Base-by-base conservation (phyloP, 2,797 vertebrate species). In the Cuculus canorus region DNA sequence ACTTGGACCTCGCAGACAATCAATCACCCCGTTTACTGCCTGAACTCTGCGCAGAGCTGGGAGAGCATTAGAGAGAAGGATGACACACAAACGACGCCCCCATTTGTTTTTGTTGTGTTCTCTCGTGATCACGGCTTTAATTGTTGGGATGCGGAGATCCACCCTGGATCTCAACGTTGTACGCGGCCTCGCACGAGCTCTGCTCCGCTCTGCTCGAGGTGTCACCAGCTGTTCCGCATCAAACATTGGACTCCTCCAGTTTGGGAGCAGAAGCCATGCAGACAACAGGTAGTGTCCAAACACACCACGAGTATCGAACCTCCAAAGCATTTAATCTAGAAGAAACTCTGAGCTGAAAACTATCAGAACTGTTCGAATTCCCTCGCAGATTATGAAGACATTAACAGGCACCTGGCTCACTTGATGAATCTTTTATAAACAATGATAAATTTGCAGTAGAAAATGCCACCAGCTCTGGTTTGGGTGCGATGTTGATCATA, bases 21-120 rank as follows among this genome's bases (percentile, higher is more conserved):
- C 93, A 83, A 91, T 96, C 95, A 96, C 78, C 63, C 92, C 84
- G 85, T 76, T 92, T 84, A n/a, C 77, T 83, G 82, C 39, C 82
- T 82, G 80, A 84, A 73, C 89, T 70, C 72, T 2, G 77, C 71
- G 78, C 17, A 4, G 25, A 23, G 91, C 92, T 57, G 87, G 64
- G 22, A 21, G 61, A 88, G 88, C 92, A 41, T 65, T 72, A 79
- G 92, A 41, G 92, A 92, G 85, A 83, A 65, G 89, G 83, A 78
- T 83, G 91, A 52, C 87, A 81, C 75, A 9, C 28, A 21, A 37
- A 35, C 6, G 5, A 7, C 79, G 56, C 50, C 53, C 83, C 89
- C 59, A 15, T 72, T 91, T 71, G 70, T 54, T 94, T 94, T 33
- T 25, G 50, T 88, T 80, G 54, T 59, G 52, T 16, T 81, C 80